phyloP scores from a whole-genome alignment of 2,113 vertebrate species.

The Numida meleagris region DNA sequence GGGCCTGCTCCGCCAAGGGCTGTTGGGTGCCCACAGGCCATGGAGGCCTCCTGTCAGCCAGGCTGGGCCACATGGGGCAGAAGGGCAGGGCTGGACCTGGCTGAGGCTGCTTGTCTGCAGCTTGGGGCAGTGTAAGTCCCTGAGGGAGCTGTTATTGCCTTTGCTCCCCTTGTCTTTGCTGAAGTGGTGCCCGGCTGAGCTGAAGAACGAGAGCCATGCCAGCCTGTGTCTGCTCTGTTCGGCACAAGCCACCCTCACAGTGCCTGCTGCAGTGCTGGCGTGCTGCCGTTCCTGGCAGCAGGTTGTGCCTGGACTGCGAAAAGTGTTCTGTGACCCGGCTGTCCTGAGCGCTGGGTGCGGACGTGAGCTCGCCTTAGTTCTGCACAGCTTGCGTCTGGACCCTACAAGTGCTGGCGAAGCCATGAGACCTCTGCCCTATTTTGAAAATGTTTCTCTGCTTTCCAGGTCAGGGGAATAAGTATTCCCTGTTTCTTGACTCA shows the following conservation, averaged over 20 bases:
- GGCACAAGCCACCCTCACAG: neutral
- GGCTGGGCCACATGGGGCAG: neutral
- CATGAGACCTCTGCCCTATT: neutral
- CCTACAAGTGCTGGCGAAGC: neutral
- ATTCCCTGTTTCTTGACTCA: neutral
- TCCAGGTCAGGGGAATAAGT: neutral
- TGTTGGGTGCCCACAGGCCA: rapidly evolving
- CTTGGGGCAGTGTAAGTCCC: neutral
- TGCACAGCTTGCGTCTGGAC: neutral
- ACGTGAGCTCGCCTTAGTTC: neutral
- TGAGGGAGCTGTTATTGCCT: neutral
- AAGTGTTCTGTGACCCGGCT: neutral
- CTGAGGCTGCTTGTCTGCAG: neutral
- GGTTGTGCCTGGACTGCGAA: too few species aligned
- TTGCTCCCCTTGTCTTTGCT: neutral
- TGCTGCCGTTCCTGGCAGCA: neutral
- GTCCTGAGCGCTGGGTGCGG: neutral
- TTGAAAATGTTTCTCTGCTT: neutral
- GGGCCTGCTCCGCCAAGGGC: neutral
- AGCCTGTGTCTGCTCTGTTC: neutral
- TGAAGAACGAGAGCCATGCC: neutral
- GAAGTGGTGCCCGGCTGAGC: neutral
- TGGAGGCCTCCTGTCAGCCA: neutral
- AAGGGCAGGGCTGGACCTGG: neutral
- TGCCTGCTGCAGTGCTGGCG: neutral